These are phyloP conservation scores for Hetaerina americana DNA, from an alignment of 1,140 invertebrate species.

Conservation along the genomic window DNA sequence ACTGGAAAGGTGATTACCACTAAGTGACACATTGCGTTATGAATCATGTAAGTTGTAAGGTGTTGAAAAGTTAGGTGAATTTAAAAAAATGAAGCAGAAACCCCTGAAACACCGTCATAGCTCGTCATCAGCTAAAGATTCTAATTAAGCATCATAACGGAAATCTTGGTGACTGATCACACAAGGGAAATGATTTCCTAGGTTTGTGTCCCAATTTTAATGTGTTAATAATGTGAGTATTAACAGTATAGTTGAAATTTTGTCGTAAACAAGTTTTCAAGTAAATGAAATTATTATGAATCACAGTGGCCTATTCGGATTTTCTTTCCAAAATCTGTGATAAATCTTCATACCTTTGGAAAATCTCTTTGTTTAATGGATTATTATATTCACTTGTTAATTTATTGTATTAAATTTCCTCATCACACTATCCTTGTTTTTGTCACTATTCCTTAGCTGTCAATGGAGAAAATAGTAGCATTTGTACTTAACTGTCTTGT, in stretches of 20 bases:
- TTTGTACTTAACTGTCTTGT: too few relatives aligned
- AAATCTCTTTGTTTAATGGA: too few relatives aligned
- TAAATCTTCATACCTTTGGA: background rate
- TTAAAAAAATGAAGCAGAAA: background rate
- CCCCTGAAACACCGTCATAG: background rate
- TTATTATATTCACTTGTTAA: too few relatives aligned
- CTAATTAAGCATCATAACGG: background rate
- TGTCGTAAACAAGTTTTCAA: too few relatives aligned
- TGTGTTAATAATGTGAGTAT: background rate
- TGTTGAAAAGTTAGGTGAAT: background rate
- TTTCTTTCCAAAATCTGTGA: background rate
- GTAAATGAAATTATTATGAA: too few relatives aligned
- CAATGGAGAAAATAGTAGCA: too few relatives aligned
- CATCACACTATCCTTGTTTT: too few relatives aligned
- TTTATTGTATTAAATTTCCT: too few relatives aligned
- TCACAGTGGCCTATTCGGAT: too few relatives aligned
- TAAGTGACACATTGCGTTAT: background rate
- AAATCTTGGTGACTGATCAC: background rate
- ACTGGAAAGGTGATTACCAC: slow-evolving; percentile 38
- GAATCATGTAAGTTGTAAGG: background rate
- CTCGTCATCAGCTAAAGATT: background rate
- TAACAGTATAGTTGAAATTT: background rate
- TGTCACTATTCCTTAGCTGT: too few relatives aligned
- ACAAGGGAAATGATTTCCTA: background rate
- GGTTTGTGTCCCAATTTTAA: background rate